Evolutionary conservation across 2,113 vertebrate species (phyloP).

Genomic region (Stictonetta naevosa): DNA sequence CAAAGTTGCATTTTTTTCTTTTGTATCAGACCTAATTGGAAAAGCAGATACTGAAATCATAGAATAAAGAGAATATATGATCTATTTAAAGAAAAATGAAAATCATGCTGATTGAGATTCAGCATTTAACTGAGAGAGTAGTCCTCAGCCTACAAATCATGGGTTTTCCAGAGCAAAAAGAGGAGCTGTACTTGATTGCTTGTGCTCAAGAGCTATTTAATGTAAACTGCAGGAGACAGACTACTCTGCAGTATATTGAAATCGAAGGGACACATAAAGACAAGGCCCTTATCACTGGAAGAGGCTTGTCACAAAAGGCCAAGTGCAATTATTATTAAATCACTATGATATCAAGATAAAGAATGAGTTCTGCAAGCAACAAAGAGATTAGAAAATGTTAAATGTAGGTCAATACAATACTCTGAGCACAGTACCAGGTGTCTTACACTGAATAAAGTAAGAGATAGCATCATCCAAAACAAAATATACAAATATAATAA

Average conservation of each 20-base stretch:
- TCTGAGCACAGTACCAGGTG: neutral
- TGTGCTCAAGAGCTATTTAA: neutral
- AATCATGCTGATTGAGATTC: neutral
- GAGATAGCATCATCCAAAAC: neutral
- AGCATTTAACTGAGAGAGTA: neutral
- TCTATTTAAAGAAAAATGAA: constrained; percentile 13
- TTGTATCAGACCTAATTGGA: neutral
- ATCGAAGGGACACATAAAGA: neutral
- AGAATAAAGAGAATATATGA: neutral
- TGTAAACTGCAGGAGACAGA: neutral
- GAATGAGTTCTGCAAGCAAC: neutral
- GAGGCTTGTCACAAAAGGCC: neutral
- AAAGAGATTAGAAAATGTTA: neutral
- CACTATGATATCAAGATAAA: neutral
- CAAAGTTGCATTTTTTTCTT: neutral
- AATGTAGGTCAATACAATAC: neutral
- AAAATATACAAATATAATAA: neutral
- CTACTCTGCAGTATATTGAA: neutral
- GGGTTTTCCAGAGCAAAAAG: neutral
- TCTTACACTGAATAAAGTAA: neutral
- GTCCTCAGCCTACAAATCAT: neutral
- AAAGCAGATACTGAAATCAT: neutral
- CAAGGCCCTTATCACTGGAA: neutral
- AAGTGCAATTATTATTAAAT: constrained; percentile 28
- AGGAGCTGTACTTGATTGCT: neutral